These are phyloP conservation scores for Oreonectes daqikongensis DNA, from an alignment of 2,797 vertebrate species.

Conservation along the genomic window DNA sequence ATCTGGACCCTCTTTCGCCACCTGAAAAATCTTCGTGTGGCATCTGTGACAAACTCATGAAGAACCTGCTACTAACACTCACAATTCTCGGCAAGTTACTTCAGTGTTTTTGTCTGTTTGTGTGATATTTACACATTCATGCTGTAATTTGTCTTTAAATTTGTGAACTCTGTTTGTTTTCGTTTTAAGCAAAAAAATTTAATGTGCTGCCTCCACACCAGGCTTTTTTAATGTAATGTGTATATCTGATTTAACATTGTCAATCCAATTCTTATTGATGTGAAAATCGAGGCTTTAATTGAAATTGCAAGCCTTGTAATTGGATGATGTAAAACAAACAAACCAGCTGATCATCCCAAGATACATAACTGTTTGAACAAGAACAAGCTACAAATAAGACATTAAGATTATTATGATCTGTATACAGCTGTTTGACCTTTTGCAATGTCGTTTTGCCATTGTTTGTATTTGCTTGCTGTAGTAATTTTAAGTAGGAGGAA, in stretches of 20 bases:
- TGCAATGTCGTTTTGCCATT: no score
- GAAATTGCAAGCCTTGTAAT: not conserved
- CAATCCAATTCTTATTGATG: not conserved
- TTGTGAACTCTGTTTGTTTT: no score
- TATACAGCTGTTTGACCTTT: no score
- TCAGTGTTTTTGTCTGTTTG: not conserved
- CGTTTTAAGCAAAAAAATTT: no score
- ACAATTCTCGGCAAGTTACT: slow-evolving; percentile 86
- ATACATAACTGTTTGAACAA: not conserved
- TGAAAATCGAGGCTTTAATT: not conserved
- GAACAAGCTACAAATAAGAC: not conserved
- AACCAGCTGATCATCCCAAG: not conserved
- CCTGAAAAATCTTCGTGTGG: slow-evolving; percentile 70
- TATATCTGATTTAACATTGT: no score
- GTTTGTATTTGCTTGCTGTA: not conserved
- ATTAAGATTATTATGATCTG: not conserved
- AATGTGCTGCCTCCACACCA: no score
- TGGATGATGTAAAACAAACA: no score
- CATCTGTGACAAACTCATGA: slow-evolving; percentile 85
- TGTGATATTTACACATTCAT: not conserved
- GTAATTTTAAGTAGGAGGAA: not conserved
- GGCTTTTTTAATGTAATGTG: no score
- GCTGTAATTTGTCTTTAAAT: not conserved
- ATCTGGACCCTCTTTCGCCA: slow-evolving; percentile 76
- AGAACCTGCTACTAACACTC: slow-evolving; percentile 91